phyloP scores from a whole-genome alignment of 2,888 invertebrate genomes.

The Mechanitis messenoides region DNA sequence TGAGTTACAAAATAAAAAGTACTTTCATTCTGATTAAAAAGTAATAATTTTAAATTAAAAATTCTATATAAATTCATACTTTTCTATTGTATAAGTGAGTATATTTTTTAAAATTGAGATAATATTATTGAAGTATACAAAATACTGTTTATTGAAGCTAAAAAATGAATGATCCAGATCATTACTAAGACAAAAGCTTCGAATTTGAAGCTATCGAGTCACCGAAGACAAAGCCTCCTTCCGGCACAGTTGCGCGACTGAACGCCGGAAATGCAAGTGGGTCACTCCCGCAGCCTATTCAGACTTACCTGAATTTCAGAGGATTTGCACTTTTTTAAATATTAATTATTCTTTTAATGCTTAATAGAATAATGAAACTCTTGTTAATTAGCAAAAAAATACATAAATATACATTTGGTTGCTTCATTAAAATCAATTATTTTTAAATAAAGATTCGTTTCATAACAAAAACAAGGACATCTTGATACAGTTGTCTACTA shows the following conservation, averaged over 20 bases:
- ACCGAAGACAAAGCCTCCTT: slow-evolving; percentile 6
- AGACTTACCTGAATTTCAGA: slow-evolving; percentile 3
- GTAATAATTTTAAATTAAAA: too few relatives aligned
- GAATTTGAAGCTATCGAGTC: slow-evolving; percentile 3
- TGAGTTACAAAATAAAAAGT: too few relatives aligned
- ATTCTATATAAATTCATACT: too few relatives aligned
- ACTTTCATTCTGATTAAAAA: too few relatives aligned
- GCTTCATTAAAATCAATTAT: background rate
- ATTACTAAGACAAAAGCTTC: background rate
- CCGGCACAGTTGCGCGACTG: slow-evolving; percentile 8
- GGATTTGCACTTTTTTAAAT: background rate
- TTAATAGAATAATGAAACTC: too few relatives aligned
- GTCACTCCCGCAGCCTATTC: slow-evolving; percentile 7
- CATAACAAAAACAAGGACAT: background rate
- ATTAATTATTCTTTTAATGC: too few relatives aligned
- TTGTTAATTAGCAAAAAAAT: too few relatives aligned
- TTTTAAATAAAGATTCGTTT: background rate
- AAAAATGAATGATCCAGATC: background rate
- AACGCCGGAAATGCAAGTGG: slow-evolving; percentile 12
- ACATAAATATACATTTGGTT: too few relatives aligned
- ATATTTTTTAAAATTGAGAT: too few relatives aligned
- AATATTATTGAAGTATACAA: too few relatives aligned
- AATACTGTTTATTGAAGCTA: slow-evolving; percentile 2
- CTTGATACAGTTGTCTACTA: background rate
- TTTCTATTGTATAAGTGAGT: too few relatives aligned